phyloP scores from a whole-genome alignment of 30 jellyfish, hydroid and myxozoan genomes.

The Chironex yamaguchii region DNA sequence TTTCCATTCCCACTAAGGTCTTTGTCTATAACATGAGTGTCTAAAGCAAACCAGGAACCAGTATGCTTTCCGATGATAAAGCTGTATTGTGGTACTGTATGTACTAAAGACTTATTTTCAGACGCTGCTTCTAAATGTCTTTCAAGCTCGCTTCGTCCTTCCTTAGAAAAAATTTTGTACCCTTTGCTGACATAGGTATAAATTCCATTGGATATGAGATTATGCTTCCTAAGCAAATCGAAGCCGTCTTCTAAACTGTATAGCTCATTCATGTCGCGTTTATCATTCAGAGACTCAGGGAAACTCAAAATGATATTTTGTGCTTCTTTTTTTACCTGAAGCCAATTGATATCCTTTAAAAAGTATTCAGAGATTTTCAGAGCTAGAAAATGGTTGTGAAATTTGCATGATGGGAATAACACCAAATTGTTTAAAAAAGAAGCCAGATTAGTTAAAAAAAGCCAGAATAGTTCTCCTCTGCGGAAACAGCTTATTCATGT shows the following conservation, averaged over 20 bases:
- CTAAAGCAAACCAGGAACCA: background rate
- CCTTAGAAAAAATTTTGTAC: no score
- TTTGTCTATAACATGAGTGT: slow-evolving; percentile 1
- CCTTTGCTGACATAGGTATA: no score
- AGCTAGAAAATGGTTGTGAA: no score
- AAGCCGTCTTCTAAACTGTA: background rate
- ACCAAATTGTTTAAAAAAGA: background rate
- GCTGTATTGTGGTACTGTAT: slow-evolving; percentile 2
- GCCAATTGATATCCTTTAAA: background rate
- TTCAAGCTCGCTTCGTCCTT: background rate
- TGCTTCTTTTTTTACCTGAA: background rate
- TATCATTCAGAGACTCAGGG: background rate
- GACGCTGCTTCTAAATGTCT: background rate
- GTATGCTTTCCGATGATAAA: slow-evolving; percentile 1
- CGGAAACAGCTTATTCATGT: background rate
- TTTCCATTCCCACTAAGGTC: slow-evolving; percentile 15
- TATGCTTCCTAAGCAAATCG: no score
- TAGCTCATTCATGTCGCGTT: background rate
- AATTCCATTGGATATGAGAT: no score
- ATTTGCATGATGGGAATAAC: background rate
- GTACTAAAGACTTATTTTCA: background rate
- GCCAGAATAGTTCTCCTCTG: background rate
- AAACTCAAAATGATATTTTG: background rate
- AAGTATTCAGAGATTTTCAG: no score
- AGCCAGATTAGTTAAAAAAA: background rate